phyloP scores from a whole-genome alignment of 92 coral and sea anemone species.

The Epizoanthus fatuus region DNA sequence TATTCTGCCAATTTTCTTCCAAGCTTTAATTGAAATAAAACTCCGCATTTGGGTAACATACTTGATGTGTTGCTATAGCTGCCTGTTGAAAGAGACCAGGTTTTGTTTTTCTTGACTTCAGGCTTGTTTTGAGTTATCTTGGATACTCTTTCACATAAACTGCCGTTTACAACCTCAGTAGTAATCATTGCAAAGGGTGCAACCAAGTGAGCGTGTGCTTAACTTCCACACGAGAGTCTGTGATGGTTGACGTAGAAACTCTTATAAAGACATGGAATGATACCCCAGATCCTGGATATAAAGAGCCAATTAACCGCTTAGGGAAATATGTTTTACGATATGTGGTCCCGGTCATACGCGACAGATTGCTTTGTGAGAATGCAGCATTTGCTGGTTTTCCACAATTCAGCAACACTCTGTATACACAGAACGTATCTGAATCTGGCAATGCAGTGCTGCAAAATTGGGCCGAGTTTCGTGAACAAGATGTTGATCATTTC shows the following conservation, averaged over 20 bases:
- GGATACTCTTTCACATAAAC: no score
- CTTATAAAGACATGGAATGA: constrained; percentile 20
- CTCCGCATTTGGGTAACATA: no score
- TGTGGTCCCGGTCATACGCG: constrained; percentile 40
- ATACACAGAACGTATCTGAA: constrained; percentile 37
- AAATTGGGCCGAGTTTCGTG: constrained; percentile 16
- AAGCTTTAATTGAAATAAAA: not conserved
- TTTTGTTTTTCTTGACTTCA: no score
- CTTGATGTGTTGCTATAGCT: no score
- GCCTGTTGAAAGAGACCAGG: no score
- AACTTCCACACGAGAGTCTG: constrained; percentile 52
- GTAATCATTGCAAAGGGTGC: no score
- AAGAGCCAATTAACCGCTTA: constrained; percentile 56
- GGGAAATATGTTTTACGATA: constrained; percentile 34
- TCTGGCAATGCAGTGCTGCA: constrained; percentile 11
- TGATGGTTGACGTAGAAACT: constrained; percentile 29
- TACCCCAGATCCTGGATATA: constrained; percentile 43
- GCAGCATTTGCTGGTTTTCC: constrained; percentile 51
- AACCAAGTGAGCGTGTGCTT: no score
- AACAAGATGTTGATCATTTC: constrained; percentile 15
- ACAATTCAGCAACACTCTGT: constrained; percentile 22
- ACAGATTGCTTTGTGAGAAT: constrained; percentile 35
- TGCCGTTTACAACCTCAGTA: no score
- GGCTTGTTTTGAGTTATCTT: no score
- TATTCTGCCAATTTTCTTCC: no score